These are phyloP conservation scores for Zygogramma bicolorata DNA, from an alignment of 2,888 invertebrate species.

Conservation along the genomic window DNA sequence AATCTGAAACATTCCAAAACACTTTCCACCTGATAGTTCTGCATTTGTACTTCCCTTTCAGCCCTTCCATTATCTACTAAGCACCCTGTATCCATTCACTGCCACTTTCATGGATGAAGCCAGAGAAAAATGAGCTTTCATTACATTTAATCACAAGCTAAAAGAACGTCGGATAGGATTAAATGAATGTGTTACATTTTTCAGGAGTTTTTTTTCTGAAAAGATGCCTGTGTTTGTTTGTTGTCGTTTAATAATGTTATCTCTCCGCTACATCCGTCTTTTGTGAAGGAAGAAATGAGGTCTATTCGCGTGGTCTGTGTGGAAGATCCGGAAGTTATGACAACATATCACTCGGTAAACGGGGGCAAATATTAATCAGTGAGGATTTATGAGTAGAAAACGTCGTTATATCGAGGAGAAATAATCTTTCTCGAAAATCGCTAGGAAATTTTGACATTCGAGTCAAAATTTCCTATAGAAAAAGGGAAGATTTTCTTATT, in stretches of 20 bases:
- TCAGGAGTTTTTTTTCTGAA: constrained; percentile 31
- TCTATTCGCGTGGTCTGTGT: background rate
- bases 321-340: background rate
- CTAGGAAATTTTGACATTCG: too few species aligned
- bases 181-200: constrained; percentile 41
- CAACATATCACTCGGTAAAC: background rate
- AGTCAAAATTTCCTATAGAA: too few species aligned
- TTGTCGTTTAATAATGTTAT: constrained; percentile 27
- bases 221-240: constrained; percentile 38
- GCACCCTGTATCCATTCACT: background rate
- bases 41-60: background rate
- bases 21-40: too few species aligned
- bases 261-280: background rate
- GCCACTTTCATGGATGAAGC: constrained; percentile 23
- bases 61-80: background rate
- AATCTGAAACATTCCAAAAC: too few species aligned
- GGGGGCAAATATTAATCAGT: too few species aligned
- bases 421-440: too few species aligned
- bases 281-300: background rate
- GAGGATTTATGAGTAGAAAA: too few species aligned
- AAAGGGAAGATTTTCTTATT: too few species aligned
- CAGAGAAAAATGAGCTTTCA: constrained; percentile 36
- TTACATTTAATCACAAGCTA: constrained; percentile 42
- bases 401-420: too few species aligned
- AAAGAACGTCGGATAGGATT: constrained; percentile 31